Evolutionary conservation across 2,113 vertebrate genomes (phyloP), one percentile per base, ranked within the genome.

Genomic region (Tinamus guttatus): DNA sequence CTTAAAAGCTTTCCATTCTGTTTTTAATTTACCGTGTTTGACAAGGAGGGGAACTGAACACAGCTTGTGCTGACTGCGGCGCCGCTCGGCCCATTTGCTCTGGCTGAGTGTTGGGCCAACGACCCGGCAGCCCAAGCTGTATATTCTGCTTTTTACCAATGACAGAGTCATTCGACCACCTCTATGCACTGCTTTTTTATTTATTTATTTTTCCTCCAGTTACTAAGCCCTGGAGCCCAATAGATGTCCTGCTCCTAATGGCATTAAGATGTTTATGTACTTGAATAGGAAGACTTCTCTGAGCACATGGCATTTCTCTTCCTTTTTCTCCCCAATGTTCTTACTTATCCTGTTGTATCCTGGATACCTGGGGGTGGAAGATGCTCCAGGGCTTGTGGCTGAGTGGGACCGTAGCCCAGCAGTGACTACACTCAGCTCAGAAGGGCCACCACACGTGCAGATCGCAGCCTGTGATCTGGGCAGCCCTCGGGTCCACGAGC

Each of bases 1-100:
- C 78, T 94, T 94, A 91, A 94, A 95, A 97, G 95, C 91, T 93
- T 95, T 94, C 94, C 94, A 94, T 93, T 85, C 84, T 82, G 70
- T 64, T 94, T 85, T 90, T 95, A 95, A 95, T 97, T 94, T 96
- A 95, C 0, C 0, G 45, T 2, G 0, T 83, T 92, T 95, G 94
- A 94, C 94, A 96, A 65, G 89, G 84, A 75, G 69, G 87, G 89
- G 93, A 80, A 95, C 43, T 89, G 95, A 94, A 34, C 30, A 70
- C 40, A 0, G 1, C 75, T 49, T 62, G 76, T 77, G 80, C 60
- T 1, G 7, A 25, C 73, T 69, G 84, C 87, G 17, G 90, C 0
- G 0, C 21, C 21, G 85, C 90, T 83, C 80, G 78, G 81, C 38
- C 6, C 2, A 32, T 58, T 30, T 43, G 67, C 75, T 91, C 84